Evolutionary conservation across 2,888 invertebrate genomes (phyloP).

Genomic region (Monopis laevigella): DNA sequence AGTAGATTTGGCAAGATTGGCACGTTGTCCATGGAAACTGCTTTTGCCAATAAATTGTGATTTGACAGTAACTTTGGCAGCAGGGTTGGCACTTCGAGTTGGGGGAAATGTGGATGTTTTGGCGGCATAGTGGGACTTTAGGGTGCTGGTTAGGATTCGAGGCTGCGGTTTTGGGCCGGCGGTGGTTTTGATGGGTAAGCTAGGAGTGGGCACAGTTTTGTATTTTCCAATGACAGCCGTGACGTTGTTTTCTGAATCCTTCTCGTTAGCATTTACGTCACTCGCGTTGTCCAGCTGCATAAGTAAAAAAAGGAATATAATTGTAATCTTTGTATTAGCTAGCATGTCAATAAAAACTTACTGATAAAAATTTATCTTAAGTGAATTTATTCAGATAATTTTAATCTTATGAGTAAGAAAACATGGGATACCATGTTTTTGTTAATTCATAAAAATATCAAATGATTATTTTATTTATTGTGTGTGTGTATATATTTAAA

Average conservation of each 20-base stretch:
- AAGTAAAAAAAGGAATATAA: slow-evolving; percentile 18
- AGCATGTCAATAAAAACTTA: no score
- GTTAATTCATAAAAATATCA: no score
- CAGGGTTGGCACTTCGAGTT: slow-evolving; percentile 49
- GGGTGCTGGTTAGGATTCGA: slow-evolving; percentile 56
- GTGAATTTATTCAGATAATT: no score
- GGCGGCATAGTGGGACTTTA: slow-evolving; percentile 46
- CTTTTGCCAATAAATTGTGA: slow-evolving; percentile 41
- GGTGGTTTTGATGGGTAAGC: slow-evolving; percentile 48
- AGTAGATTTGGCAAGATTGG: slow-evolving; percentile 51
- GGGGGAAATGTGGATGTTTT: slow-evolving; percentile 60
- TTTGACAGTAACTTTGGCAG: slow-evolving; percentile 28
- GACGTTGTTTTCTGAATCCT: slow-evolving; percentile 49
- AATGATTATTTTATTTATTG: no score
- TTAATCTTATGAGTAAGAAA: no score
- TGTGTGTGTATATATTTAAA: no score
- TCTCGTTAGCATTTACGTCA: slow-evolving; percentile 45
- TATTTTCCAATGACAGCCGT: slow-evolving; percentile 50
- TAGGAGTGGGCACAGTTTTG: slow-evolving; percentile 51
- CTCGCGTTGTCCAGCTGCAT: slow-evolving; percentile 50
- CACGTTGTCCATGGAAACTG: slow-evolving; percentile 54
- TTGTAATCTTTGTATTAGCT: neutral
- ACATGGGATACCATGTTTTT: no score
- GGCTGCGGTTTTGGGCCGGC: slow-evolving; percentile 53
- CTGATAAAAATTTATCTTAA: slow-evolving; percentile 1